Evolutionary conservation across 2,113 vertebrate species (phyloP), one percentile per base, ranked within the genome.

Genomic region (Origma solitaria): DNA sequence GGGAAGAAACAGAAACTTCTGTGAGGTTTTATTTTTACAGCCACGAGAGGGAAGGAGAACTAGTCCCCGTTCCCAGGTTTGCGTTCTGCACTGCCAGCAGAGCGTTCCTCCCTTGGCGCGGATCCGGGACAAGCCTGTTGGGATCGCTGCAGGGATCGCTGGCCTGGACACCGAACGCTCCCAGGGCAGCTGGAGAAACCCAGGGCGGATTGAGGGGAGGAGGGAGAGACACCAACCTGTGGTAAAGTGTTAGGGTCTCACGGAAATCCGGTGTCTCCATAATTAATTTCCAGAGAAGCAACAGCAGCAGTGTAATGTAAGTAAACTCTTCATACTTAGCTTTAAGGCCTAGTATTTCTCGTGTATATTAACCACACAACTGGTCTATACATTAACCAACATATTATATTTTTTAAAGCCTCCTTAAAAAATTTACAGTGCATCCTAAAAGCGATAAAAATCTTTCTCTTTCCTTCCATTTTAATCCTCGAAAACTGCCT

Each of bases 271-370:
- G 56, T 47, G 49, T 61, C 66, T 64, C 91, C 60, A 3, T 19
- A 70, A 62, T 30, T 28, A 45, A 13, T 35, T 53, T 62, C 35
- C 88, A 95, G 53, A 70, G 65, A 51, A 91, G 72, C 66, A 65
- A 87, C 50, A 76, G 76, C 73, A 90, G 81, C 75, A 79, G 64
- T 2, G 56, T 62, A 76, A 87, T 72, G 60, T 60, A 82, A 37
- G 68, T 77, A 79, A 95, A 91, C 76, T 86, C 91, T 88, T 88
- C 56, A 85, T 86, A 72, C 7, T 73, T 94, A 92, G 82, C 86
- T 96, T 95, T 94, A 90, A 94, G 92, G 91, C 89, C 79, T 76
- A 95, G 73, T 79, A 83, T 70, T 95, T 86, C 84, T 95, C 7
- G 30, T 72, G 86, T 75, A 68, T 45, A 81, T 81, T 85, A 88